Evolutionary conservation across 2,888 invertebrate species (phyloP), one percentile per base, ranked within the genome.

Genomic region (Hermodice carunculata): DNA sequence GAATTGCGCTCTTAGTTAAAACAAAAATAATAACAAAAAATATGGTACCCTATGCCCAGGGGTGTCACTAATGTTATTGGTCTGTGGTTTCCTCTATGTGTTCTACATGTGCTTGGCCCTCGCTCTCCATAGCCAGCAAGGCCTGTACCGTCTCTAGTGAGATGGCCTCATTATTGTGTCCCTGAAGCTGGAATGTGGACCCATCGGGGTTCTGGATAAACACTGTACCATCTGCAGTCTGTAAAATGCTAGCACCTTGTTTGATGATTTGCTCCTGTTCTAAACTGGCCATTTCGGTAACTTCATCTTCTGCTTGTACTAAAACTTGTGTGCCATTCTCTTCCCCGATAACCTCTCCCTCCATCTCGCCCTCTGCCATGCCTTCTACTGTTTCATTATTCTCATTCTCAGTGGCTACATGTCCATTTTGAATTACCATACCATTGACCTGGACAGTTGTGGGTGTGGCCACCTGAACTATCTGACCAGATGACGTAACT

Each of bases 121-220:
- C 51, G 2, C 42, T 31, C 2, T 78, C 76, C 73, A 80, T 79
- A 17, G 77, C 77, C n/a, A 85, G 70, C 28, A 86, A 66, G 0
- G 84, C 83, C 59, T 85, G 85, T 3, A 86, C 79, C 8, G 85
- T 83, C 61, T 86, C 86, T 59, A 86, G 62, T 3, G 85, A 71
- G 44, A 82, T 72, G 26, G 60, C 64, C 52, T 78, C 71, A 68
- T 66, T 79, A 37, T 78, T 77, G 24, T 76, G 74, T 4, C 82
- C 83, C 54, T 84, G 84, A 11, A 83, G 69, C 69, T 82, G 84
- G 49, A 83, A 70, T 0, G 80, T 79, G n/a, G n/a, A n/a, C 3
- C 84, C 84, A 65, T 85, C 83, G 11, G 79, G 76, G 57, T 81
- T 81, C 65, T 81, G 80, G 44, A 84, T 81, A 40, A 84, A 74